Evolutionary conservation across 2,888 invertebrate species (phyloP).

Genomic region (Cerastis rubricosa): DNA sequence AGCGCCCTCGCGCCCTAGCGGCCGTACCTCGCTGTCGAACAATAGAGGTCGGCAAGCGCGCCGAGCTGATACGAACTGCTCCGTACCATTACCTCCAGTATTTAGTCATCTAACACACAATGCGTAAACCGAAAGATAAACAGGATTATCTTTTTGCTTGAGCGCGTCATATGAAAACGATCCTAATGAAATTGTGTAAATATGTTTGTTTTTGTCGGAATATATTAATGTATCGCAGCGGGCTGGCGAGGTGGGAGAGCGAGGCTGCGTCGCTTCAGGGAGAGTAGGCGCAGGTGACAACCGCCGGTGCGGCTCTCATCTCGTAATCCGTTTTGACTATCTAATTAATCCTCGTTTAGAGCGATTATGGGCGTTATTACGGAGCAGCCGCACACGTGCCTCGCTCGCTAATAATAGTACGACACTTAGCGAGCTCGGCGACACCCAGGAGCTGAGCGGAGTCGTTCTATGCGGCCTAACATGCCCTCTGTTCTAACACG

Average conservation of each 20-base stretch:
- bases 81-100: slow-evolving; percentile 17
- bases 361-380: slow-evolving; percentile 15
- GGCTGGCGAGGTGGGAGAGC: neutral
- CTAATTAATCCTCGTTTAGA: slow-evolving; percentile 19
- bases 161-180: neutral
- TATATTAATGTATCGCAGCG: neutral
- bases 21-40: neutral
- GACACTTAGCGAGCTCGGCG: neutral
- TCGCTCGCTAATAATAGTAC: slow-evolving; percentile 5
- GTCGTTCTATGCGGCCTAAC: neutral
- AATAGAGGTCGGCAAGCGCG: neutral
- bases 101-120: slow-evolving; percentile 1
- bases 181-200: neutral
- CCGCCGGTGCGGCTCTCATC: slow-evolving; percentile 1
- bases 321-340: slow-evolving; percentile 15
- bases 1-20: no score
- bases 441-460: neutral
- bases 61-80: neutral
- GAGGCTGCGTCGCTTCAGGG: neutral
- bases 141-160: slow-evolving; percentile 16
- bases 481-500: neutral
- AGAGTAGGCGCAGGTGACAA: neutral
- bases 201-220: neutral
- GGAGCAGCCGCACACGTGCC: neutral
- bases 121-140: neutral